Evolutionary conservation across 2,797 vertebrate genomes (phyloP).

Genomic region (Adrianichthys oophorus): DNA sequence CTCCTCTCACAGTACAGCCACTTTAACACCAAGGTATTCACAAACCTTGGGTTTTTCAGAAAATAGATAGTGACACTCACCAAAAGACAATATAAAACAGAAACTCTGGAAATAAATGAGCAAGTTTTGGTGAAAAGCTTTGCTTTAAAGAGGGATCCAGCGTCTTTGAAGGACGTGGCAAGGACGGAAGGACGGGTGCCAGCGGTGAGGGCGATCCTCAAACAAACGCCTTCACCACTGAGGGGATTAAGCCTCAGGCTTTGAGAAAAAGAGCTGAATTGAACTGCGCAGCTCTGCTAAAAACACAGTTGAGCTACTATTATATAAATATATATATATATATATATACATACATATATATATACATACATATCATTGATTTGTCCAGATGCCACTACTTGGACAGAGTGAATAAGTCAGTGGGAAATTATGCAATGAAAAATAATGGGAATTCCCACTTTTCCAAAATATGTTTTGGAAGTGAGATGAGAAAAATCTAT

Average conservation of each 20-base stretch:
- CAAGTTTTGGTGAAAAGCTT: slow-evolving; percentile 11
- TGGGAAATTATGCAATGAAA: neutral
- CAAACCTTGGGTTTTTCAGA: too few species aligned
- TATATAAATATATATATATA: neutral
- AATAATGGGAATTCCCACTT: neutral
- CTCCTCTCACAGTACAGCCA: too few species aligned
- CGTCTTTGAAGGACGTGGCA: slow-evolving; percentile 69
- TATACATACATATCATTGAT: neutral
- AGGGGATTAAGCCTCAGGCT: slow-evolving; percentile 69
- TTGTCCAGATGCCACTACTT: slow-evolving; percentile 44
- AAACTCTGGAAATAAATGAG: slow-evolving; percentile 8
- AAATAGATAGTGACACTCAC: neutral
- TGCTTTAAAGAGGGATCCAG: slow-evolving; percentile 44
- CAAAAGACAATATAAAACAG: slow-evolving; percentile 21
- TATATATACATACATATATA: too few species aligned
- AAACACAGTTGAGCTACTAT: slow-evolving; percentile 43
- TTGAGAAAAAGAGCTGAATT: slow-evolving; percentile 65
- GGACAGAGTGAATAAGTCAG: slow-evolving; percentile 18
- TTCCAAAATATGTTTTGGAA: slow-evolving; percentile 40
- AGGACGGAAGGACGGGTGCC: slow-evolving; percentile 62
- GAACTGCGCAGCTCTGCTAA: slow-evolving; percentile 55
- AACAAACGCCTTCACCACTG: slow-evolving; percentile 64
- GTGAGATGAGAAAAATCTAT: slow-evolving; percentile 47
- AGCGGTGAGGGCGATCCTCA: slow-evolving; percentile 60
- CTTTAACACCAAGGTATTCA: too few species aligned